Percentiles rank a stretch among this genome's conserved stretches.
phyloP scores from a whole-genome alignment of 2,888 invertebrate genomes.

The Diarsia dahlii region DNA sequence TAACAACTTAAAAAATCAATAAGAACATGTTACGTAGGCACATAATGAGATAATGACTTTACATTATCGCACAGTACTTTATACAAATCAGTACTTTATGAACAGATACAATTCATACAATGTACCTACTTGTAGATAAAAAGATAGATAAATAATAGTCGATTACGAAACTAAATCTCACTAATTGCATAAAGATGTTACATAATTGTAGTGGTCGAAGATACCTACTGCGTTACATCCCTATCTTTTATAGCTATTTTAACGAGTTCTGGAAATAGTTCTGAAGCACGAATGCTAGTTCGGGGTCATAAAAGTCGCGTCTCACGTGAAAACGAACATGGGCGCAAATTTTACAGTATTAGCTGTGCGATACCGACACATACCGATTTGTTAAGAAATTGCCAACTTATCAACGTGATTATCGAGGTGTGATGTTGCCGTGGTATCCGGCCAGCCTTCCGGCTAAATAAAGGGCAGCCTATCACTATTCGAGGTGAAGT shows the following conservation, averaged over 20 bases:
- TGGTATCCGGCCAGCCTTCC: slow-evolving; percentile 28
- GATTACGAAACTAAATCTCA: slow-evolving; percentile 33
- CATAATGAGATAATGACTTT: neutral
- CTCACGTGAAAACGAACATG: slow-evolving; percentile 5
- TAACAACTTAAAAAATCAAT: slow-evolving; percentile 20
- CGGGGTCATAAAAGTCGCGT: slow-evolving; percentile 15
- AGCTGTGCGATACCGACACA: slow-evolving; percentile 2
- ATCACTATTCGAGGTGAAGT: slow-evolving; percentile 27
- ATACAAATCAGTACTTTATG: slow-evolving; percentile 22
- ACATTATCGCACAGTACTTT: slow-evolving; percentile 4
- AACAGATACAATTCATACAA: slow-evolving; percentile 26
- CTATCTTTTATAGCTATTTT: slow-evolving; percentile 4
- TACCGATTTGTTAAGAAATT: slow-evolving; percentile 36
- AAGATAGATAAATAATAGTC: slow-evolving; percentile 26
- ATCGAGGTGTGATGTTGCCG: slow-evolving; percentile 45
- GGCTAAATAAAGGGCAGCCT: slow-evolving; percentile 38
- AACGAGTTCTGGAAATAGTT: slow-evolving; percentile 28
- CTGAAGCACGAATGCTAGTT: neutral
- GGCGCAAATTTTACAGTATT: neutral
- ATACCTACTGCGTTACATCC: slow-evolving; percentile 13
- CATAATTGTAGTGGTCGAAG: slow-evolving; percentile 14
- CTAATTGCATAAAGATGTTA: slow-evolving; percentile 28
- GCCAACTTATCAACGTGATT: slow-evolving; percentile 46
- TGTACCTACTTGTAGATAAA: slow-evolving; percentile 31
- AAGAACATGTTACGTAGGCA: slow-evolving; percentile 9